Evolutionary conservation across 2,888 invertebrate genomes (phyloP).

Genomic region (Machimus rusticus): DNA sequence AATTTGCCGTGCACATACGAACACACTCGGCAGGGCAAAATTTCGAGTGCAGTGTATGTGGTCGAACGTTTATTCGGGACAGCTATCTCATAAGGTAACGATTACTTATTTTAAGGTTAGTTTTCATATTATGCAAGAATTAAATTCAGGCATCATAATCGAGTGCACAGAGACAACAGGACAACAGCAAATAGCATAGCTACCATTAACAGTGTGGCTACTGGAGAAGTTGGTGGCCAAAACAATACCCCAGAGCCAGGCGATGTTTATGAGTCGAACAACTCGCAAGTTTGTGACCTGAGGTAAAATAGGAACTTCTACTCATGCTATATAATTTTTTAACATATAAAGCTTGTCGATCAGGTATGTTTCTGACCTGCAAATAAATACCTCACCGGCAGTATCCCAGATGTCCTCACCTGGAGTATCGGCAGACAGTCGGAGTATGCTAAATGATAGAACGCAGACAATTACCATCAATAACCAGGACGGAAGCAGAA

Average conservation of each 20-base stretch:
- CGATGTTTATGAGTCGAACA: constrained; percentile 52
- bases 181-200: constrained; percentile 68
- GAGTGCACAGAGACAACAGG: constrained; percentile 73
- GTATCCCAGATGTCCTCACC: constrained; percentile 52
- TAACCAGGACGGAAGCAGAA: constrained; percentile 49
- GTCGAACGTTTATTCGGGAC: constrained; percentile 77
- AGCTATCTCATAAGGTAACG: constrained; percentile 75
- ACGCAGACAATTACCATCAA: constrained; percentile 45
- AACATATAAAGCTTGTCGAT: constrained; percentile 34
- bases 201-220: constrained; percentile 65
- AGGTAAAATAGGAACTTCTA: constrained; percentile 47
- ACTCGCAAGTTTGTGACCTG: constrained; percentile 53
- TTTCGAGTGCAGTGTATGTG: constrained; percentile 78
- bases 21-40: constrained; percentile 74
- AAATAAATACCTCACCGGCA: constrained; percentile 51
- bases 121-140: background rate
- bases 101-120: background rate
- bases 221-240: constrained; percentile 52
- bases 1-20: constrained; percentile 79
- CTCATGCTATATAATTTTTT: constrained; percentile 4
- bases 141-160: constrained; percentile 71
- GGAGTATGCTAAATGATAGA: constrained; percentile 44
- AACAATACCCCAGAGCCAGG: constrained; percentile 51
- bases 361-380: constrained; percentile 52
- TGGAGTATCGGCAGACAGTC: constrained; percentile 47